Conservation (phyloP, 2,113 vertebrate genomes). For the Lamprologus sp. region DNA sequence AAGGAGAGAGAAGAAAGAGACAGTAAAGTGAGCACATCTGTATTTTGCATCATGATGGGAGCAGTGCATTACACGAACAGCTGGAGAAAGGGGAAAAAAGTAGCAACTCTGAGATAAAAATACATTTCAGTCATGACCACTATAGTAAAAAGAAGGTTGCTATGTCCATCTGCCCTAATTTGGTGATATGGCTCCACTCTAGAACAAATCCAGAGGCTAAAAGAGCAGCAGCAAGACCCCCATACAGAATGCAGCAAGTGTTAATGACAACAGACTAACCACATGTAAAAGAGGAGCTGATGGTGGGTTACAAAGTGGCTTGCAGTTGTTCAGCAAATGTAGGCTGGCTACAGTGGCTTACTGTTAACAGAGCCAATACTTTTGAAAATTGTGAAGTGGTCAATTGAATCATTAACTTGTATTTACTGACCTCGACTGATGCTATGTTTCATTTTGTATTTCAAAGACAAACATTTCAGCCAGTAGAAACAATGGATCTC, state of each 20-base stretch:
- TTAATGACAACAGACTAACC: background rate
- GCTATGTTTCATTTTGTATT: background rate
- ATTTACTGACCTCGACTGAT: background rate
- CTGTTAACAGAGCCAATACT: background rate
- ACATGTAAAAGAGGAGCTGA: background rate
- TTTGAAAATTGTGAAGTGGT: background rate
- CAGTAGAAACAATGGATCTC: background rate
- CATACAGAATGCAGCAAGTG: background rate
- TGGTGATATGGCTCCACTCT: background rate
- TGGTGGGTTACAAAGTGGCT: background rate
- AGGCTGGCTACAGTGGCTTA: background rate
- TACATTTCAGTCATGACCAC: background rate
- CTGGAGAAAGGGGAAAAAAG: background rate
- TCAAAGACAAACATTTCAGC: background rate
- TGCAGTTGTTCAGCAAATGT: background rate
- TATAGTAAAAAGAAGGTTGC: background rate
- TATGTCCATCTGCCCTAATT: background rate
- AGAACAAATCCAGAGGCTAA: background rate
- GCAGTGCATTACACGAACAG: conserved; percentile 3
- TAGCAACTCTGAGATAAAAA: background rate
- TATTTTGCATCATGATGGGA: conserved; percentile 1
- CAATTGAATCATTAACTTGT: background rate
- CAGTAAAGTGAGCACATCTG: background rate
- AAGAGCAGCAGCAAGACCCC: background rate
- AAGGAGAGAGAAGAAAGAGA: background rate